Conservation (phyloP, 1,140 invertebrate genomes). For the Ectropis grisescens region DNA sequence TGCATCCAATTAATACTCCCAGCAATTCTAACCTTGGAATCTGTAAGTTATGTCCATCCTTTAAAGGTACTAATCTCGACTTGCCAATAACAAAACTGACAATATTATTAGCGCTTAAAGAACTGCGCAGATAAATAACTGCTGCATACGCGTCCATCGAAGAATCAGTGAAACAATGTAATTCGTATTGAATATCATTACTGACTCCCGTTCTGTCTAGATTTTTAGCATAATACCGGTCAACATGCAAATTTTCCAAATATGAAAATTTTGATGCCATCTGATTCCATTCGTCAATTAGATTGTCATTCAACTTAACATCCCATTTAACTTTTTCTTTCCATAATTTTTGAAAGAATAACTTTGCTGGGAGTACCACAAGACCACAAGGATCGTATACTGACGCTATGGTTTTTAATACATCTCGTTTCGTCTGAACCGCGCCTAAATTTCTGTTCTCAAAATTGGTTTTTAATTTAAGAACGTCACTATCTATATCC, state of each 20-base stretch:
- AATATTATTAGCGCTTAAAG: constrained; percentile 3
- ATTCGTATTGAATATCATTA: not conserved
- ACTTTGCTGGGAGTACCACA: constrained; percentile 13
- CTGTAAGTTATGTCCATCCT: constrained; percentile 11
- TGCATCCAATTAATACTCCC: constrained; percentile 10
- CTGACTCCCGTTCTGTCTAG: not conserved
- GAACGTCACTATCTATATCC: constrained; percentile 4
- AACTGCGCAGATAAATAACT: constrained; percentile 9
- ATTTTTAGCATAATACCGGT: constrained; percentile 3
- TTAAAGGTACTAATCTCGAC: constrained; percentile 4
- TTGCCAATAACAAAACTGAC: constrained; percentile 15
- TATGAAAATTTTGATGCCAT: constrained; percentile 2
- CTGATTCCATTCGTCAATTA: constrained; percentile 8
- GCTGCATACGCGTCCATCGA: constrained; percentile 11
- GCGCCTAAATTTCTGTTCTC: not conserved
- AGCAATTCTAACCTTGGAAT: constrained; percentile 16
- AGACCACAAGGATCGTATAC: constrained; percentile 17
- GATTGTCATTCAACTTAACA: constrained; percentile 1
- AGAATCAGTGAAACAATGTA: constrained; percentile 10
- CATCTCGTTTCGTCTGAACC: constrained; percentile 7
- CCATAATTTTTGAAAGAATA: constrained; percentile 17
- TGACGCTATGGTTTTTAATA: constrained; percentile 10
- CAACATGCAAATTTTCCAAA: constrained; percentile 5
- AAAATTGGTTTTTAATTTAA: constrained; percentile 3
- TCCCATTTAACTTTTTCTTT: constrained; percentile 16